Evolutionary conservation across 2,888 invertebrate genomes (phyloP), one percentile per base, ranked within the genome.

Genomic region (Timema cristinae): DNA sequence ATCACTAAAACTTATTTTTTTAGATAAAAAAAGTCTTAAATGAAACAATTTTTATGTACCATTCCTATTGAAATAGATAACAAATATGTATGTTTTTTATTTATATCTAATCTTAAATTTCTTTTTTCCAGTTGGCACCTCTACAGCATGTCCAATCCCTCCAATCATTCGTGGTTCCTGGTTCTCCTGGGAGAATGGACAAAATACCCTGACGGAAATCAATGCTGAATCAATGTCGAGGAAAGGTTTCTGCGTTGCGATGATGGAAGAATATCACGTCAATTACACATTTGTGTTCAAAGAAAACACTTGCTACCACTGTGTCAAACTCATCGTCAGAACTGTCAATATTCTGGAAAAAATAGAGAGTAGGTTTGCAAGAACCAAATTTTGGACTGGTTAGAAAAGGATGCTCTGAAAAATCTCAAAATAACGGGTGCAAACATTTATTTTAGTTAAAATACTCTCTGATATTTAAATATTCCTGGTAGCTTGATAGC

Each of bases 161-260:
- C 80, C 88, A 75, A 89, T 93, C 66, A 82, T 96, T 68, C 86
- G 93, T 78, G 95, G 95, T 73, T 88, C 92, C 51, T 96, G 96
- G 96, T 96, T 94, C 83, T 95, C 94, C 5, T 91, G 94, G 86
- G 95, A 96, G 86, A 90, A 89, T 84, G 94, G 94, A 10, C 85
- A 86, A 78, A 93, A 94, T 78, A 94, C 93, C 0, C 85, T 90
- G 67, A 95, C 94, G 0, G 91, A 92, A 79, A 89, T 96, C 70
- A 91, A 95, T 83, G 91, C 91, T 0, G 89, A 88, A 73, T 87
- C 88, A 61, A 94, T 95, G 92, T 88, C 90, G 9, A 85, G 86
- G 76, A 86, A 79, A 67, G 73, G 94, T 66, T 82, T 83, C 72
- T 94, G 94, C 80, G 86, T 93, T 7, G 87, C 89, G 75, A 88